Percentiles rank a stretch among this genome's conserved stretches.
Evolutionary conservation across 1,140 invertebrate genomes (phyloP).

Genomic region (Drosophila eugracilis): DNA sequence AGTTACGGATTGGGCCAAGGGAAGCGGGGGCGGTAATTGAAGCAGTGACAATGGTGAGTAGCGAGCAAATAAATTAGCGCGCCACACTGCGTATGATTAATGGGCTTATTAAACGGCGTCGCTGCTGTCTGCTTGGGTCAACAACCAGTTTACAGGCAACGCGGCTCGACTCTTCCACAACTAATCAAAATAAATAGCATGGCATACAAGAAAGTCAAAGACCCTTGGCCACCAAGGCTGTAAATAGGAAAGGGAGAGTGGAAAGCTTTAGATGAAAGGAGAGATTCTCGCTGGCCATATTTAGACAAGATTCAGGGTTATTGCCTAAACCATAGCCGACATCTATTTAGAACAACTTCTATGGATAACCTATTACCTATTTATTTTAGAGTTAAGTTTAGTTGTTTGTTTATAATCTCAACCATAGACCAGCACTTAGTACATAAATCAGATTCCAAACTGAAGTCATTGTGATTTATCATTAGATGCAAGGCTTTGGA

Average conservation of each 20-base stretch:
- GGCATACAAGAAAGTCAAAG: slow-evolving; percentile 20
- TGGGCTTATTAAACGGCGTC: slow-evolving; percentile 64
- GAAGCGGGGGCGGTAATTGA: slow-evolving; percentile 52
- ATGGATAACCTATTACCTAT: too few species aligned
- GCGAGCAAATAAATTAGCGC: slow-evolving; percentile 72
- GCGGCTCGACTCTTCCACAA: slow-evolving; percentile 30
- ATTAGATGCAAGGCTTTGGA: too few species aligned
- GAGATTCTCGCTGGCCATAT: slow-evolving; percentile 8
- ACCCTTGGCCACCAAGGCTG: not conserved
- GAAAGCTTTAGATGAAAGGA: not conserved
- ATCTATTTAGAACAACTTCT: too few species aligned
- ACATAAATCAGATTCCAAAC: too few species aligned
- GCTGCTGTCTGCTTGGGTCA: slow-evolving; percentile 49
- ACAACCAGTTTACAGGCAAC: slow-evolving; percentile 69
- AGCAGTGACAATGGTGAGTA: slow-evolving; percentile 54
- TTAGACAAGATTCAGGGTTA: slow-evolving; percentile 14
- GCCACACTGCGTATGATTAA: slow-evolving; percentile 77
- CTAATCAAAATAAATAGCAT: slow-evolving; percentile 55
- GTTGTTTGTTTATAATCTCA: too few species aligned
- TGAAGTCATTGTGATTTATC: too few species aligned
- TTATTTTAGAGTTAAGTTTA: too few species aligned
- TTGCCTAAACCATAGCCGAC: too few species aligned
- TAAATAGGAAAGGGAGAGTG: not conserved
- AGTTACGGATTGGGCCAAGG: slow-evolving; percentile 12
- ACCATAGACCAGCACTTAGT: too few species aligned